phyloP scores from a whole-genome alignment of 1,140 invertebrate species.

The Gryon sp. region DNA sequence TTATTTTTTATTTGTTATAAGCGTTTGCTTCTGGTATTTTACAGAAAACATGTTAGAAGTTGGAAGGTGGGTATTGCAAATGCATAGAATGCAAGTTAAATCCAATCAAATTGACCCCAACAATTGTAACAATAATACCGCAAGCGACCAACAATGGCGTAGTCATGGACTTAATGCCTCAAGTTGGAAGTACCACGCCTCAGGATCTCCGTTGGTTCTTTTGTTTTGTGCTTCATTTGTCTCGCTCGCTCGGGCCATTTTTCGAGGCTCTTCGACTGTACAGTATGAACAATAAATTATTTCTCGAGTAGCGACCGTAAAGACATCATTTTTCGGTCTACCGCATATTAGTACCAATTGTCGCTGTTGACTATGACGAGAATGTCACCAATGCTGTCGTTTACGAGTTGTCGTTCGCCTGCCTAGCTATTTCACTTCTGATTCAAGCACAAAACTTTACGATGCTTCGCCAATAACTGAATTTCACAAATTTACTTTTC shows the following conservation, averaged over 20 bases:
- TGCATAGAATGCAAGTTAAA: slow-evolving; percentile 74
- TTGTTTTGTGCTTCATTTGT: slow-evolving; percentile 79
- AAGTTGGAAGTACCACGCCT: slow-evolving; percentile 76
- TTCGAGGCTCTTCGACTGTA: slow-evolving; percentile 57
- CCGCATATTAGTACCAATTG: slow-evolving; percentile 73
- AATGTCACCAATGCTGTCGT: slow-evolving; percentile 56
- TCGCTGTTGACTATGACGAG: slow-evolving; percentile 45
- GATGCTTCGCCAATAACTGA: not conserved
- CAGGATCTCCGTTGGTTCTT: slow-evolving; percentile 64
- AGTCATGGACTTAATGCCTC: slow-evolving; percentile 73
- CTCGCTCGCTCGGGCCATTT: slow-evolving; percentile 65
- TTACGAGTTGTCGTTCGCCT: slow-evolving; percentile 39
- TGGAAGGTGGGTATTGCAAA: slow-evolving; percentile 55
- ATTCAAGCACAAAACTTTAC: slow-evolving; percentile 5
- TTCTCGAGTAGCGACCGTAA: slow-evolving; percentile 68
- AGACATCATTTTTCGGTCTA: slow-evolving; percentile 72
- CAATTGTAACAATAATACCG: slow-evolving; percentile 73
- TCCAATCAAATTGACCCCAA: slow-evolving; percentile 76
- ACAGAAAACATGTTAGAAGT: slow-evolving; percentile 24
- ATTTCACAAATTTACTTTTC: too few species aligned
- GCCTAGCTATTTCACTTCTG: slow-evolving; percentile 7
- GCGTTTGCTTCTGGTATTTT: slow-evolving; percentile 15
- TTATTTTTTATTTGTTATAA: too few species aligned
- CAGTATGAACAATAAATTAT: slow-evolving; percentile 77
- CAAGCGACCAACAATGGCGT: slow-evolving; percentile 69